Base-by-base conservation (phyloP, 2,888 invertebrate genomes). In the Drosophila yooni region DNA sequence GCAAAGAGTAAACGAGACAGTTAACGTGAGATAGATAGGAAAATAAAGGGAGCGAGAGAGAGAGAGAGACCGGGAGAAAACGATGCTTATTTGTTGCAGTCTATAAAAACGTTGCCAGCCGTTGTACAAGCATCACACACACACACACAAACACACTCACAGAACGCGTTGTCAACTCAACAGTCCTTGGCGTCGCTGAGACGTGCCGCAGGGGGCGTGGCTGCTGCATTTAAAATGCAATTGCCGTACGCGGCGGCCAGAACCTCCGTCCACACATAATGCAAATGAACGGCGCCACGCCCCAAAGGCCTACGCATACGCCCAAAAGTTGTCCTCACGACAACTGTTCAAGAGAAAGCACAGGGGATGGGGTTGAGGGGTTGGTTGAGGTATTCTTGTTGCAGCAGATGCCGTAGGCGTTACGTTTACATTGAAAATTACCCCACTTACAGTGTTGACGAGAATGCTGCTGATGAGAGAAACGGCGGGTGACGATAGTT, bases 361-460 rank as follows among this genome's bases (percentile, higher is more conserved):
- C 31, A 29, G 53, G 1, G 11, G 31, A 11, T 21, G n/a, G 21
- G 10, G 25, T 11, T 27, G 25, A 27, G 36, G 25, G 36, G 27
- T 4, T n/a, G 33, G 34, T 21, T 18, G 38, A 33, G 51, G 48
- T 63, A 60, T 43, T 48, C 76, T 61, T 74, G 63, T 64, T 70
- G 63, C 58, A 62, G 68, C 82, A 78, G 68, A 79, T 83, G 87
- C 84, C 83, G 71, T 69, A 81, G 90, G 90, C 90, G 82, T 76
- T 79, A 79, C 84, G 88, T 81, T 88, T 90, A 90, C 91, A 89
- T 79, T 88, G 89, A 81, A 89, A 88, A 88, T 88, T 90, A 88
- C 89, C 91, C 90, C 88, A 90, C 89, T 88, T 89, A 89, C 76
- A 61, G 58, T 76, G 86, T 76, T 76, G 90, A 83, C 71, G 84